phyloP scores from a whole-genome alignment of 2,888 invertebrate species.

The Tenthredo distinguenda region DNA sequence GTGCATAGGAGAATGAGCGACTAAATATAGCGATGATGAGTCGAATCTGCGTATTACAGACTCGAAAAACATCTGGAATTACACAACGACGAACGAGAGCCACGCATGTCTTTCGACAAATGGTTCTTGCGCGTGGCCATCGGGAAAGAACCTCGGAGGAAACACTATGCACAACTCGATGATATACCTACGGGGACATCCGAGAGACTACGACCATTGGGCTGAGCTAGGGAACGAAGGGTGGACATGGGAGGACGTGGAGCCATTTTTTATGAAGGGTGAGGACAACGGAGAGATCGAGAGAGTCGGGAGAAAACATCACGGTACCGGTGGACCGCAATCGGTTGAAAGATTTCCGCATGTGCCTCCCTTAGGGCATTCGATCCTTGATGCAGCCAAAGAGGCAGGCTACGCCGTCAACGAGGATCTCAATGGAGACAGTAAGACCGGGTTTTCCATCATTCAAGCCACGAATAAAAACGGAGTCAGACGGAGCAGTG shows the following conservation, averaged over 20 bases:
- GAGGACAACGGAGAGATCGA: background rate
- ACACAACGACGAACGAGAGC: background rate
- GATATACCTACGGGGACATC: background rate
- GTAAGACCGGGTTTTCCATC: background rate
- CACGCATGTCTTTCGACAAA: background rate
- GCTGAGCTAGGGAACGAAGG: conserved; percentile 85
- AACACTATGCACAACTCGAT: background rate
- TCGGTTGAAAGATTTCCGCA: background rate
- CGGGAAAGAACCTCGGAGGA: background rate
- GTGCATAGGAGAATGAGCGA: too few species aligned
- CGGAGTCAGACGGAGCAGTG: background rate
- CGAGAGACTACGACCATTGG: conserved; percentile 82
- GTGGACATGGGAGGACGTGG: conserved; percentile 81
- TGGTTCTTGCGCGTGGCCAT: background rate
- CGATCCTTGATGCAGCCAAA: conserved; percentile 74
- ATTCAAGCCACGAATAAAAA: background rate
- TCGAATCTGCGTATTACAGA: too few species aligned
- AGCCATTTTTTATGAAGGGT: background rate
- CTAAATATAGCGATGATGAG: too few species aligned
- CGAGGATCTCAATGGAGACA: background rate
- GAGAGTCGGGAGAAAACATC: conserved; percentile 71
- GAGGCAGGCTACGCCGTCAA: conserved; percentile 64
- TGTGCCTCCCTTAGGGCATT: background rate
- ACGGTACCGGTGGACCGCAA: background rate
- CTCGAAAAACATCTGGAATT: background rate